phyloP scores from a whole-genome alignment of 2,113 vertebrate genomes.

The Rafetus swinhoei region DNA sequence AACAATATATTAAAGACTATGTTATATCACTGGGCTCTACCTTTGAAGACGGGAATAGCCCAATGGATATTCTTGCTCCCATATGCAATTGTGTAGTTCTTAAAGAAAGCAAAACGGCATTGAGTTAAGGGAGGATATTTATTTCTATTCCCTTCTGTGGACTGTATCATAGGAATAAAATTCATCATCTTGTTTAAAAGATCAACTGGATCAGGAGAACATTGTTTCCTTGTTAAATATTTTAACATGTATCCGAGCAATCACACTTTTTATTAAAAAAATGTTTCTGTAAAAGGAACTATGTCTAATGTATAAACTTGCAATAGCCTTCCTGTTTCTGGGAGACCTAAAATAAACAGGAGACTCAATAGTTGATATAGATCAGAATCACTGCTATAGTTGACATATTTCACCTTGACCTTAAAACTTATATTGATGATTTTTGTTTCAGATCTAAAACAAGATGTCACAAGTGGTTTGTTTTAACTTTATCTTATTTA shows the following conservation, averaged over 20 bases:
- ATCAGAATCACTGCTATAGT: conserved; percentile 48
- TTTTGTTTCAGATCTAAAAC: conserved; percentile 52
- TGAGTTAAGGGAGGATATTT: conserved; percentile 47
- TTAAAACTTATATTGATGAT: conserved; percentile 56
- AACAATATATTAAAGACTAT: neutral
- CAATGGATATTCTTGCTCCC: conserved; percentile 52
- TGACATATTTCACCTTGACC: conserved; percentile 66
- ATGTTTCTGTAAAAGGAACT: conserved; percentile 75
- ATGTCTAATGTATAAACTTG: conserved; percentile 55
- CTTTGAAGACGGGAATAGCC: conserved; percentile 43
- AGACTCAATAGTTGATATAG: neutral
- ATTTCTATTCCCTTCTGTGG: conserved; percentile 60
- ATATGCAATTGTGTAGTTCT: conserved; percentile 64
- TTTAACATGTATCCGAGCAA: conserved; percentile 73
- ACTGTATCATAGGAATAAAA: conserved; percentile 63
- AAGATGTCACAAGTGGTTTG: conserved; percentile 58
- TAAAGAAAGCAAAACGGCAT: conserved; percentile 42
- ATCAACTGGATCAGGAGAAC: conserved; percentile 72
- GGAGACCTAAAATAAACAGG: conserved; percentile 55
- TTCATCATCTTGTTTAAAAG: conserved; percentile 75
- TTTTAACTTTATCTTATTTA: conserved; percentile 75
- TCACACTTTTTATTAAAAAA: conserved; percentile 66
- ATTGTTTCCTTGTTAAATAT: conserved; percentile 75
- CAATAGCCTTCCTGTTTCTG: conserved; percentile 65
- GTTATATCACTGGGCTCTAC: neutral